These are phyloP conservation scores for Drosophila anceps DNA, from an alignment of 2,888 invertebrate genomes.

Conservation along the genomic window DNA sequence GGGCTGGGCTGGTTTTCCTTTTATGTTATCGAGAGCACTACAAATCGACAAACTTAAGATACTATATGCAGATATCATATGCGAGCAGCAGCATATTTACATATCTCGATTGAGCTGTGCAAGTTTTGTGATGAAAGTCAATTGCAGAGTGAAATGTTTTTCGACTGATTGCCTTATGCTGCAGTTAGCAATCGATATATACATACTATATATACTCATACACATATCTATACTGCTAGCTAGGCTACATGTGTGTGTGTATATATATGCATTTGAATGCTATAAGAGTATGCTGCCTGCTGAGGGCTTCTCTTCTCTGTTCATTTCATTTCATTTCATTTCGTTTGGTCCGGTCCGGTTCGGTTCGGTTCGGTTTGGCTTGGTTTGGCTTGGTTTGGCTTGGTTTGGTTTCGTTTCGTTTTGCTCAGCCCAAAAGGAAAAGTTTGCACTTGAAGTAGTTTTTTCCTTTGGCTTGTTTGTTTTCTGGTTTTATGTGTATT, in stretches of 20 bases:
- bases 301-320: constrained; percentile 3
- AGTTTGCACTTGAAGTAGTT: constrained; percentile 68
- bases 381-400: background rate
- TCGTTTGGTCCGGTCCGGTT: too few species aligned
- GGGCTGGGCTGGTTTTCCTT: too few species aligned
- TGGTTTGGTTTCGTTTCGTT: constrained; percentile 14
- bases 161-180: constrained; percentile 41
- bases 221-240: background rate
- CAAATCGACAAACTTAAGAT: background rate
- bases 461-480: constrained; percentile 56
- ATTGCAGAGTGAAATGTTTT: constrained; percentile 13
- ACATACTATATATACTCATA: background rate
- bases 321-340: constrained; percentile 23
- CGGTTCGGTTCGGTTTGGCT: too few species aligned
- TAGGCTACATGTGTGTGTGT: background rate
- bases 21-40: background rate
- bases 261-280: constrained; percentile 5
- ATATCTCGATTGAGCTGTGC: constrained; percentile 6
- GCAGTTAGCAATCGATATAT: constrained; percentile 42
- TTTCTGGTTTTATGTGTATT: constrained; percentile 39
- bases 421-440: constrained; percentile 43
- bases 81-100: constrained; percentile 4
- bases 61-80: constrained; percentile 7
- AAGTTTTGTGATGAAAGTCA: constrained; percentile 5
- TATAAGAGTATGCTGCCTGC: background rate